Evolutionary conservation across 2,113 vertebrate genomes (phyloP).

Genomic region (Passer domesticus): DNA sequence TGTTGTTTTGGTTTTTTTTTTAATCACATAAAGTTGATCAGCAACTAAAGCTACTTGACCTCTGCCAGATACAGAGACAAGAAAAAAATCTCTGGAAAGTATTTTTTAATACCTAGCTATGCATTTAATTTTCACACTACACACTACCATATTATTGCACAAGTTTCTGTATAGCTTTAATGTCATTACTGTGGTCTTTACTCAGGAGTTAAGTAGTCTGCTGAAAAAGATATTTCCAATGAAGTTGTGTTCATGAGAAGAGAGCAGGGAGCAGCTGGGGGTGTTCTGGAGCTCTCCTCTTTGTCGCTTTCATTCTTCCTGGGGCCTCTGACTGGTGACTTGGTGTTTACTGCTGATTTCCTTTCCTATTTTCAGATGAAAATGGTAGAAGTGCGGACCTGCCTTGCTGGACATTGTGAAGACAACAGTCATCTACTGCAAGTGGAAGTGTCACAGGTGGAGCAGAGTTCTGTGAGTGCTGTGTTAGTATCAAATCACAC

Average conservation of each 20-base stretch:
- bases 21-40: too few relatives aligned
- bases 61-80: too few relatives aligned
- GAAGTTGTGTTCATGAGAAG: not conserved
- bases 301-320: not conserved
- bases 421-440: not conserved
- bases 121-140: not conserved
- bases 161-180: not conserved
- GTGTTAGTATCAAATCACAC: not conserved
- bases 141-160: not conserved
- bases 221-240: not conserved
- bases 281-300: not conserved
- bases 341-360: not conserved
- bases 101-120: not conserved
- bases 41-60: too few relatives aligned
- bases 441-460: accelerated
- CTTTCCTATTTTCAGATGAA: not conserved
- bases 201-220: not conserved
- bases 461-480: not conserved
- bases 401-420: accelerated
- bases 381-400: not conserved
- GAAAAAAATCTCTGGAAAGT: not conserved
- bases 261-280: not conserved
- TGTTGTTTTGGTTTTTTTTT: too few relatives aligned
- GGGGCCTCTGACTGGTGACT: not conserved
- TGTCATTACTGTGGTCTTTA: not conserved